Evolutionary conservation across 2,888 invertebrate species (phyloP), one percentile per base, ranked within the genome.

Genomic region (Sussaba pulchella): DNA sequence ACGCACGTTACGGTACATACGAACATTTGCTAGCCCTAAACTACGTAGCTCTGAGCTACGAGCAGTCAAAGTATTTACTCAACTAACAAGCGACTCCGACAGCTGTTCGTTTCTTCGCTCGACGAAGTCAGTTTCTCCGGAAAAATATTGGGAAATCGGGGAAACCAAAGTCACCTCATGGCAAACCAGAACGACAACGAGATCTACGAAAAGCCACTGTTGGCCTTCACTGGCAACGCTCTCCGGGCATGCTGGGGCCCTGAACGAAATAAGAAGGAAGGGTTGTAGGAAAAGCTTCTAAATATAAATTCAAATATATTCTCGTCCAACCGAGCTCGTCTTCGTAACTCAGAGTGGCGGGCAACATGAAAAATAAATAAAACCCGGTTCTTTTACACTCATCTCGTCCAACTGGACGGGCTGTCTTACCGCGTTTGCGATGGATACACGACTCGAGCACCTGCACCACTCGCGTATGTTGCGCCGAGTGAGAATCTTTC

Each of bases 61-160:
- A 69, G 36, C 50, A 72, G 67, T 71, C 43, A 69, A 74, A 78
- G 69, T 83, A 82, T 84, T 84, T 83, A 83, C 82, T 78, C 69
- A 78, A 81, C 83, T 81, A 84, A 83, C 84, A 82, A 84, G 83
- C 66, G 78, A 81, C 54, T 71, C 64, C 19, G 57, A 39, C 72
- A 75, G 78, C 61, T 66, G 78, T 66, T 61, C 54, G 61, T 6
- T 43, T 59, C n/a, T 17, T 50, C 10, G 26, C 61, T 52, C 61
- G 31, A 19, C 41, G 31, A 52, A 52, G 52, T 73, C n/a, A n/a
- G 70, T 59, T 26, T 57, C 57, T 66, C 26, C 41, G 47, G 57
- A 26, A 67, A 79, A 82, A 75, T 72, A 75, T 79, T 75, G 75
- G 67, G 50, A 82, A 79, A 76, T 82, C 57, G 47, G 82, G 71